A percentile compares a stretch with the other conserved stretches of the same genome.
phyloP scores from a whole-genome alignment of 2,888 invertebrate genomes.

The Chymomyza amoena region DNA sequence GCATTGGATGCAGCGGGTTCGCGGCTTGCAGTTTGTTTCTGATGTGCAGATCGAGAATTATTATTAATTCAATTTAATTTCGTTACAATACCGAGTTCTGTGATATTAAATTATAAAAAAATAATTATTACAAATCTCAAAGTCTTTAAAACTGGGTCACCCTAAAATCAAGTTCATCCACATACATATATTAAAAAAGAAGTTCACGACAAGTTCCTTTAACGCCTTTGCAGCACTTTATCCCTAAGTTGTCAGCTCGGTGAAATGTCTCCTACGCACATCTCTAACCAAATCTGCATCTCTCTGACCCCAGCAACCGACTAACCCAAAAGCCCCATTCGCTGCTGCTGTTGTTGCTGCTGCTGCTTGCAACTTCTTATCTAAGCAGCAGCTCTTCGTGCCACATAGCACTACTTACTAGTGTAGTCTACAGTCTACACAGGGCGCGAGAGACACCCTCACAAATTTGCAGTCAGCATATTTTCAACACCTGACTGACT shows the following conservation, averaged over 20 bases:
- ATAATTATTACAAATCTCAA: too few relatives aligned
- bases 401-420: neutral
- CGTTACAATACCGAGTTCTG: too few relatives aligned
- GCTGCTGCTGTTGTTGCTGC: neutral
- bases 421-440: neutral
- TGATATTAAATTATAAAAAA: too few relatives aligned
- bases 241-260: neutral
- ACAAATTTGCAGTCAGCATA: slow-evolving; percentile 55
- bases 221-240: neutral
- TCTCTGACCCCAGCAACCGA: slow-evolving; percentile 1
- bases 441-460: slow-evolving; percentile 32
- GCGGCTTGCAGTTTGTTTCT: too few relatives aligned
- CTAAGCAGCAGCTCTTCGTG: slow-evolving; percentile 9
- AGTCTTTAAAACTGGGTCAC: too few relatives aligned
- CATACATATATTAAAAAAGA: too few relatives aligned
- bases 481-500: slow-evolving; percentile 59
- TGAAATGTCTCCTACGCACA: neutral
- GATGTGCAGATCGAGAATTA: too few relatives aligned
- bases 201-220: neutral
- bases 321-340: slow-evolving; percentile 6
- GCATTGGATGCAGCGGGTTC: too few relatives aligned
- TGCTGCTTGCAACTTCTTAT: neutral
- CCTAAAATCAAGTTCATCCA: too few relatives aligned
- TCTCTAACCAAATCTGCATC: neutral
- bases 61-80: too few relatives aligned